These are phyloP conservation scores for Dilophus febrilis DNA, from an alignment of 2,888 invertebrate genomes.

Conservation along the genomic window DNA sequence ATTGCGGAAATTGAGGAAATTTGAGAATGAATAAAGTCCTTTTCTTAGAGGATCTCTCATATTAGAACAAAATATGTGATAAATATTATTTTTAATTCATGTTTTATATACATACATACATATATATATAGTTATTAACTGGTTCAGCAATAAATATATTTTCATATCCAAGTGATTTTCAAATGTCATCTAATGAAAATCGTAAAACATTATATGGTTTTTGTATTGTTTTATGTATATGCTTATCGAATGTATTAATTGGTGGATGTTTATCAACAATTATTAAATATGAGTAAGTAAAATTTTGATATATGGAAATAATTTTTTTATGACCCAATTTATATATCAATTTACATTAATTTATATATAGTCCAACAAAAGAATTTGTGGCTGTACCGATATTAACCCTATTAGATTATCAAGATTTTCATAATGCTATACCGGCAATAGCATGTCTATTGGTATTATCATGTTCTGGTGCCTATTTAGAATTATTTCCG, in stretches of 20 bases:
- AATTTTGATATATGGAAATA: not conserved
- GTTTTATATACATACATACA: not conserved
- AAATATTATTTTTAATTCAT: not conserved
- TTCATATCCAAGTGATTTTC: slow-evolving; percentile 22
- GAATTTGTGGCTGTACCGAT: slow-evolving; percentile 28
- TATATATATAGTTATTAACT: slow-evolving; percentile 17
- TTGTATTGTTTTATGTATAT: slow-evolving; percentile 17
- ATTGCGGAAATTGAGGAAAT: too few relatives aligned
- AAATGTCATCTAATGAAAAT: slow-evolving; percentile 17
- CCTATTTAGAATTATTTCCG: slow-evolving; percentile 36
- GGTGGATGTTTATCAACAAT: slow-evolving; percentile 26
- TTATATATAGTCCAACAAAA: slow-evolving; percentile 16
- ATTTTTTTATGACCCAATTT: not conserved
- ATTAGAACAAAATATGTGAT: too few relatives aligned
- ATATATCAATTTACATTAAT: not conserved
- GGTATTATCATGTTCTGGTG: slow-evolving; percentile 34
- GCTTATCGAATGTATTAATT: slow-evolving; percentile 20
- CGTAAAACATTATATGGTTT: slow-evolving; percentile 19
- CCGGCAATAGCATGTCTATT: slow-evolving; percentile 37
- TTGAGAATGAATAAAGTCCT: too few relatives aligned
- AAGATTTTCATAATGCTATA: slow-evolving; percentile 36
- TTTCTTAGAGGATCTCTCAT: too few relatives aligned
- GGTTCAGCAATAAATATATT: slow-evolving; percentile 23
- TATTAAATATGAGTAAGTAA: slow-evolving; percentile 22
- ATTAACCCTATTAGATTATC: slow-evolving; percentile 35